phyloP scores from a whole-genome alignment of 2,113 vertebrate species.

The Vombatus ursinus region DNA sequence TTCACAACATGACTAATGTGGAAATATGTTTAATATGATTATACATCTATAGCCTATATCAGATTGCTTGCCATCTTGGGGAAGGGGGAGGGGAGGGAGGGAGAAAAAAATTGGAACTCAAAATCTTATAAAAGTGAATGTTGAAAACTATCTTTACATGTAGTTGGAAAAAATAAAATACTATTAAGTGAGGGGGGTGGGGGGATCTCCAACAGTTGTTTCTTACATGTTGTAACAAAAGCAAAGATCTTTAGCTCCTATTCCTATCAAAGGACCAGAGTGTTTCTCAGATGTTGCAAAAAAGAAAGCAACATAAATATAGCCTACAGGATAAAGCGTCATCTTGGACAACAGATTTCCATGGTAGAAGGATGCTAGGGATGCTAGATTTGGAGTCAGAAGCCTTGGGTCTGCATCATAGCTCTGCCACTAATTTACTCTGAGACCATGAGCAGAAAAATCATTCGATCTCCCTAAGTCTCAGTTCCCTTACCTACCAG shows the following conservation, averaged over 20 bases:
- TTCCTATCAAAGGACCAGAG: not conserved
- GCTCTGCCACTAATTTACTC: not conserved
- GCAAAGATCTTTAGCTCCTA: not conserved
- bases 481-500: not conserved
- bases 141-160: too few species aligned
- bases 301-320: not conserved
- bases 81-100: too few species aligned
- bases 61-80: too few species aligned
- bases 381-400: not conserved
- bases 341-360: not conserved
- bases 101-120: too few species aligned
- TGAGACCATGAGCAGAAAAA: not conserved
- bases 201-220: not conserved
- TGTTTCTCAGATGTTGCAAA: not conserved
- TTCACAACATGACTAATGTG: too few species aligned
- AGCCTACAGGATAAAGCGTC: not conserved
- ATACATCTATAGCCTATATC: too few species aligned
- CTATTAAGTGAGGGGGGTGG: too few species aligned
- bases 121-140: too few species aligned
- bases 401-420: not conserved
- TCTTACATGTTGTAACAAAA: not conserved
- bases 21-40: too few species aligned
- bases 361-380: not conserved
- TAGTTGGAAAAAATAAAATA: too few species aligned
- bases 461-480: not conserved